phyloP scores from a whole-genome alignment of 2,113 vertebrate genomes.

The Otus sunia region DNA sequence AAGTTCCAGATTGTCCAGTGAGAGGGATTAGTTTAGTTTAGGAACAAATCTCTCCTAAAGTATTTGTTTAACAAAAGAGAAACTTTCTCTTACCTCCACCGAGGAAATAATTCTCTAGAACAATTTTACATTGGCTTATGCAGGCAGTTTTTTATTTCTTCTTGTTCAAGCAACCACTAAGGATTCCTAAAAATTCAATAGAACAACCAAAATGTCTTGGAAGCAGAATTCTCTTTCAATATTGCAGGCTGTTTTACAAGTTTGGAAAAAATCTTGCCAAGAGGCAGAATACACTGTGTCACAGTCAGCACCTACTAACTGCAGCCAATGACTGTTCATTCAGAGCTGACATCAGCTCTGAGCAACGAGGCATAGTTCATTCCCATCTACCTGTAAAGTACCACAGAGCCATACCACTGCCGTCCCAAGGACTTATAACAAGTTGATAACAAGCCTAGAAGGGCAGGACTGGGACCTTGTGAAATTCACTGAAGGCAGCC shows the following conservation, averaged over 20 bases:
- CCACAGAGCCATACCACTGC: neutral
- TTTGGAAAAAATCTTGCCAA: neutral
- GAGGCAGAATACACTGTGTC: neutral
- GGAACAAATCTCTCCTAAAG: neutral
- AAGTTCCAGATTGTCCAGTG: neutral
- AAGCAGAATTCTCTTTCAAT: neutral
- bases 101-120: neutral
- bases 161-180: neutral
- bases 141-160: neutral
- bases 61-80: neutral
- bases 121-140: neutral
- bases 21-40: neutral
- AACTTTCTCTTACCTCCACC: neutral
- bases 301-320: neutral
- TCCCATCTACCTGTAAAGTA: neutral
- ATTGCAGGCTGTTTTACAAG: neutral
- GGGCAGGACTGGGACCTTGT: neutral
- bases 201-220: neutral
- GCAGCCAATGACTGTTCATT: neutral
- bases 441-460: neutral
- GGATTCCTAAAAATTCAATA: neutral
- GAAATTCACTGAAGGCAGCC: neutral
- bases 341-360: neutral
- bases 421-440: neutral
- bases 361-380: rapidly evolving